phyloP scores from a whole-genome alignment of 2,888 invertebrate genomes.

The Acutogordius australiensis region DNA sequence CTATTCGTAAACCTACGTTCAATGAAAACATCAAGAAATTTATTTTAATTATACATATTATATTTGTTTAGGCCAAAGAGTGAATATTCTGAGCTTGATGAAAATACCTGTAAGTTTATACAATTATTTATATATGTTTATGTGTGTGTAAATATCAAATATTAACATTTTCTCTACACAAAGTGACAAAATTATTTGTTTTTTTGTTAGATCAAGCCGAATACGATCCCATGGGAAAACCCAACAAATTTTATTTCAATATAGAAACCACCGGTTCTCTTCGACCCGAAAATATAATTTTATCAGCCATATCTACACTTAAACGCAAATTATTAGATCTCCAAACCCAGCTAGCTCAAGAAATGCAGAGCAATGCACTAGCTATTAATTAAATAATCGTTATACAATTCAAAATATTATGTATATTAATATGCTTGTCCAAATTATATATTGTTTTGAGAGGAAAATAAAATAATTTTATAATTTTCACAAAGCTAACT shows the following conservation, averaged over 20 bases:
- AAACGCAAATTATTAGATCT: slow-evolving; percentile 81
- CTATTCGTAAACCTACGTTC: too few species aligned
- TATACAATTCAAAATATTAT: too few species aligned
- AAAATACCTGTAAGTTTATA: slow-evolving; percentile 26
- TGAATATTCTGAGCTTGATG: slow-evolving; percentile 69
- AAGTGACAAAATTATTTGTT: slow-evolving; percentile 16
- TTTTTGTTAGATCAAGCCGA: slow-evolving; percentile 44
- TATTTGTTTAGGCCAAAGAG: slow-evolving; percentile 48
- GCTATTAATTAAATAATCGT: slow-evolving; percentile 14
- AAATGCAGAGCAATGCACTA: slow-evolving; percentile 20
- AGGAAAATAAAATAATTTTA: too few species aligned
- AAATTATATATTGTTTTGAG: too few species aligned
- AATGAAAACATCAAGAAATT: too few species aligned
- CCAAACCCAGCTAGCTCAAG: slow-evolving; percentile 34
- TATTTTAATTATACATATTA: too few species aligned
- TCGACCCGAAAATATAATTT: slow-evolving; percentile 77
- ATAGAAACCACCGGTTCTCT: slow-evolving; percentile 79
- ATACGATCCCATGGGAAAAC: slow-evolving; percentile 70
- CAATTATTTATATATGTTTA: slow-evolving; percentile 36
- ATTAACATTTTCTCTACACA: not conserved
- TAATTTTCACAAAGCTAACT: too few species aligned
- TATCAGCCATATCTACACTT: slow-evolving; percentile 64
- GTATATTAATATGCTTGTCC: too few species aligned
- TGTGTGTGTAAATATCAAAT: slow-evolving; percentile 18
- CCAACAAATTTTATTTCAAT: slow-evolving; percentile 82